Evolutionary conservation across 2,113 vertebrate species (phyloP).

Genomic region (Psittacula cyanocephala): DNA sequence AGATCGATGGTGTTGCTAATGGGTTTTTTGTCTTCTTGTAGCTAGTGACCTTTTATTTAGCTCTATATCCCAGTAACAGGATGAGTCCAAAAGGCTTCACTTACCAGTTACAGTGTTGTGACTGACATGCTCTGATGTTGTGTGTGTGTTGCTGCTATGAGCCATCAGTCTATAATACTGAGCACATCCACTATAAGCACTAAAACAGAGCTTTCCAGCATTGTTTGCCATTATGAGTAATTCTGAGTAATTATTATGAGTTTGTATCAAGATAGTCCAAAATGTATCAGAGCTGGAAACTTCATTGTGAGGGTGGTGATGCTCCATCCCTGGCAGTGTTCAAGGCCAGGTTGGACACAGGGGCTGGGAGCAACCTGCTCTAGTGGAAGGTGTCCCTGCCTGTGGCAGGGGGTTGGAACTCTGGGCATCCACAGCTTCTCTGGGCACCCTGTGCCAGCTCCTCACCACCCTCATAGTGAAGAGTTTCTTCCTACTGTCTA

Average conservation of each 20-base stretch:
- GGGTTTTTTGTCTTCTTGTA: neutral
- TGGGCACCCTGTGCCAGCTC: neutral
- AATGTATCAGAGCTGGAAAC: neutral
- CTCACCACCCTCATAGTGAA: neutral
- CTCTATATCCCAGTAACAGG: neutral
- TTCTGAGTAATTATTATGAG: neutral
- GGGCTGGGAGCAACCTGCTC: neutral
- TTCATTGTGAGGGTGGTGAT: neutral
- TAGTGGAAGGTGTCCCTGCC: neutral
- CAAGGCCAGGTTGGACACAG: neutral
- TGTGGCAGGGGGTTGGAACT: neutral
- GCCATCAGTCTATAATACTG: neutral
- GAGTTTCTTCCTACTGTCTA: neutral
- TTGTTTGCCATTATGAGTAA: neutral
- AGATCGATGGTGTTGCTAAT: too few relatives aligned
- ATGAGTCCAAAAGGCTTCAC: neutral
- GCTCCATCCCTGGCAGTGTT: neutral
- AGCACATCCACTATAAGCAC: neutral
- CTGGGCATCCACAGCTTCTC: neutral
- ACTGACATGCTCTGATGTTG: accelerated
- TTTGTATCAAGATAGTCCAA: neutral
- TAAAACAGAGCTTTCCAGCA: neutral
- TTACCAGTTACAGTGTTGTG: neutral
- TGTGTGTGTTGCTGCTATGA: neutral
- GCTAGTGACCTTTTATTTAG: neutral